Evolutionary conservation across 2,797 vertebrate genomes (phyloP).

Genomic region (Danionella dracula): DNA sequence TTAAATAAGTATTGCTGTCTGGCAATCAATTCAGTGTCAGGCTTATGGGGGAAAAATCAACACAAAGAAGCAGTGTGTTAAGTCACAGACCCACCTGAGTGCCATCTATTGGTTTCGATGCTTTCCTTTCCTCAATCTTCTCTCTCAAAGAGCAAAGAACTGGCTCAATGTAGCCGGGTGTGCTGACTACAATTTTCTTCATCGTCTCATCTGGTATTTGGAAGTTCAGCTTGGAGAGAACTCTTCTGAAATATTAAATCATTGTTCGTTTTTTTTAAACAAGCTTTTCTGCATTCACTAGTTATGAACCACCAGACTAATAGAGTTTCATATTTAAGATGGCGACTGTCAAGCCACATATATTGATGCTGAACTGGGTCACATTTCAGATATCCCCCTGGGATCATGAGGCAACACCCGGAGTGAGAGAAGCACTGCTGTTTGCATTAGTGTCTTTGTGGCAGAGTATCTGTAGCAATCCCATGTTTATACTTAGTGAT

Average conservation of each 20-base stretch:
- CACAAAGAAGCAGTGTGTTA: not conserved
- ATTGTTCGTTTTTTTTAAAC: too few species aligned
- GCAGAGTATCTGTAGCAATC: too few species aligned
- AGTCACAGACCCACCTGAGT: constrained; percentile 32
- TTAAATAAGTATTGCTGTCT: too few species aligned
- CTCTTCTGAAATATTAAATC: constrained; percentile 62
- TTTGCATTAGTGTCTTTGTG: constrained; percentile 21
- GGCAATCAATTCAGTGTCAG: not conserved
- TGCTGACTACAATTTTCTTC: constrained; percentile 61
- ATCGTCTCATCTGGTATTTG: constrained; percentile 65
- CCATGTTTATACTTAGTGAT: too few species aligned
- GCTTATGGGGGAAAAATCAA: not conserved
- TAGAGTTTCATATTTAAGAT: constrained; percentile 37
- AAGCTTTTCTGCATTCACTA: not conserved
- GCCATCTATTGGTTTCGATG: constrained; percentile 32
- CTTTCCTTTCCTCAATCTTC: constrained; percentile 63
- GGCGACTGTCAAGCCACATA: constrained; percentile 36
- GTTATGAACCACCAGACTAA: not conserved
- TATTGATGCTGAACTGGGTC: constrained; percentile 11
- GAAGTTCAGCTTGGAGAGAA: constrained; percentile 73
- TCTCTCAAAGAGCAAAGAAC: constrained; percentile 62
- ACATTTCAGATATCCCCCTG: constrained; percentile 31
- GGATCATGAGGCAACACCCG: not conserved
- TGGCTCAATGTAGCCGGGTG: constrained; percentile 63
- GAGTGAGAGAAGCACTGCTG: constrained; percentile 19